Evolutionary conservation across 53 echinoderm and acorn worm genomes (phyloP).

Genomic region (Paelopatides confundens): DNA sequence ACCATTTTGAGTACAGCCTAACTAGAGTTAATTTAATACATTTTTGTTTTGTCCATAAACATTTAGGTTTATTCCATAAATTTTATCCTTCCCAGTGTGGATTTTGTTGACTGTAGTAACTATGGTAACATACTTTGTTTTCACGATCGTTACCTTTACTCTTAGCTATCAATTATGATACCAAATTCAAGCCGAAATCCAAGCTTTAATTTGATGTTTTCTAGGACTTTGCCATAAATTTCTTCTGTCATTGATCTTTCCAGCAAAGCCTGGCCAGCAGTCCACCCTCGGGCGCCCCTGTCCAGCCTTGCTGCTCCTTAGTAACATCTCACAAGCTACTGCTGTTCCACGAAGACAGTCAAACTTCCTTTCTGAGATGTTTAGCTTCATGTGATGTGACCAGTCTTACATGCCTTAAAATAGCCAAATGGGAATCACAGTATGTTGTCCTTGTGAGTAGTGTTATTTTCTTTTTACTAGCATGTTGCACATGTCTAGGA

Average conservation of each 20-base stretch:
- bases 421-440: slow-evolving; percentile 38
- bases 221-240: neutral
- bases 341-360: slow-evolving; percentile 87
- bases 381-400: slow-evolving; percentile 72
- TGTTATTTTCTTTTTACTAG: neutral
- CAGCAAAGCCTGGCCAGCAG: slow-evolving; percentile 54
- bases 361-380: slow-evolving; percentile 90
- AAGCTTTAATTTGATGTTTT: neutral
- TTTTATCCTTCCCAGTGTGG: too few species aligned
- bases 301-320: slow-evolving; percentile 89
- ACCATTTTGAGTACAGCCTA: too few species aligned
- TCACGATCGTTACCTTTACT: too few species aligned
- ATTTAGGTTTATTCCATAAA: too few species aligned
- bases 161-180: neutral
- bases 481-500: too few species aligned
- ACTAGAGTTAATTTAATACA: too few species aligned
- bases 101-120: too few species aligned
- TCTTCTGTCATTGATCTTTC: neutral
- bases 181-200: neutral
- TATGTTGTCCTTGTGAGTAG: slow-evolving; percentile 79
- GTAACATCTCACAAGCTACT: slow-evolving; percentile 77
- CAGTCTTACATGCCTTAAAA: slow-evolving; percentile 67
- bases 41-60: too few species aligned
- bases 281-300: slow-evolving; percentile 60
- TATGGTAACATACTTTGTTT: too few species aligned